Base-by-base conservation (phyloP, 2,888 invertebrate species). In the Podabrus alpinus region DNA sequence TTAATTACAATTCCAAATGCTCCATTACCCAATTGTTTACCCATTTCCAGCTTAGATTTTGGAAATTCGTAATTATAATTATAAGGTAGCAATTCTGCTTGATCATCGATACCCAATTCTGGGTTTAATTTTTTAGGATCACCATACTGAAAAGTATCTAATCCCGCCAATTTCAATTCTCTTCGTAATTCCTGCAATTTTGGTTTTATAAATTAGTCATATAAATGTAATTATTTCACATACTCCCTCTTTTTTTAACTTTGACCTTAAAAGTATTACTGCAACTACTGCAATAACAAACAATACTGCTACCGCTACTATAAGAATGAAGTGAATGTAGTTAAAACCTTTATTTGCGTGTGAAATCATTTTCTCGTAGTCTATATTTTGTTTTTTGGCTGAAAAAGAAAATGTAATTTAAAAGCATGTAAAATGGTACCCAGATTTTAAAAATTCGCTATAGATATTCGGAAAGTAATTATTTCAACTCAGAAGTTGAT, bases 1-100 rank as follows among this genome's bases (percentile, higher is more conserved):
- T 96, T 97, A 85, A 97, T 92, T 0, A 98, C 98, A 3, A 97
- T 94, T 16, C 98, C 98, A 86, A 98, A 98, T 9, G 97, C 98
- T 19, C 98, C 98, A 21, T 95, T 94, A 7, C 98, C 98, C 62
- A 98, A 88, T 85, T 95, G 94, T 85, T 94, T 95, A 5, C 96
- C 97, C 78, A 96, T 88, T 84, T 91, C 92, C 2, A 98, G 88
- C 85, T 93, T 92, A 16, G 97, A 95, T 13, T 92, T 89, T 0
- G 97, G 95, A 86, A 98, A 97, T 87, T 98, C 98, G 91, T 95
- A 97, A 79, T 92, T 92, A 79, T 92, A 92, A 85, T 97, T 94
- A 80, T 98, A 98, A 0, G 98, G 97, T 75, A 98, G 87, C n/a
- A 97, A 88, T 81, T 97, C 96, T 0, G 97, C 97, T 88, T 98